Evolutionary conservation across 1,140 invertebrate species (phyloP).

Genomic region (Popillia japonica): DNA sequence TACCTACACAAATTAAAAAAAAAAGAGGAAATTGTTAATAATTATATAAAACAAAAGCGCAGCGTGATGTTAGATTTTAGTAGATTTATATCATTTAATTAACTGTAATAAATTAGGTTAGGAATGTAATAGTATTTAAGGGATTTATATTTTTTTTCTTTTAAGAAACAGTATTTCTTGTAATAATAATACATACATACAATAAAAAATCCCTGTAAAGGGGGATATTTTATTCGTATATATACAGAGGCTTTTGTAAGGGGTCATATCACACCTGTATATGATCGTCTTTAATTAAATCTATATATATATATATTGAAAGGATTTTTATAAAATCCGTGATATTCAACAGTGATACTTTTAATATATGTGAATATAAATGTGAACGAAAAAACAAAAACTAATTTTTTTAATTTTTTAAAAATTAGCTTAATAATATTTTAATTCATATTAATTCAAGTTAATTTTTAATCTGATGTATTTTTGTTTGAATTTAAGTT

Average conservation of each 20-base stretch:
- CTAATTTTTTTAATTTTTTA: not conserved
- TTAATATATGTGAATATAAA: slow-evolving; percentile 25
- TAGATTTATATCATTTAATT: slow-evolving; percentile 1
- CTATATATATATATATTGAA: not conserved
- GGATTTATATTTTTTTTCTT: no score
- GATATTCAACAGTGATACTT: slow-evolving; percentile 36
- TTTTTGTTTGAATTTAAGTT: no score
- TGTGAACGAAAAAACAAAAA: slow-evolving; percentile 5
- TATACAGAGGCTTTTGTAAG: no score
- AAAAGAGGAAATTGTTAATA: not conserved
- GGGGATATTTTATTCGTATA: no score
- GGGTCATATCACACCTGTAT: no score
- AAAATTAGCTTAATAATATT: not conserved
- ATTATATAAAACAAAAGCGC: slow-evolving; percentile 19
- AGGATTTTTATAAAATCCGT: slow-evolving; percentile 41
- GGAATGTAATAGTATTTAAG: no score
- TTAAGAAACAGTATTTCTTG: no score
- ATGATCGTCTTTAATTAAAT: not conserved
- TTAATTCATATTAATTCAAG: not conserved
- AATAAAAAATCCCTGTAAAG: no score
- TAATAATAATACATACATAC: no score
- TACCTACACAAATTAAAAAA: no score
- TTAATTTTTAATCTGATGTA: not conserved
- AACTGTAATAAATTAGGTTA: not conserved
- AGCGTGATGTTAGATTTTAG: slow-evolving; percentile 36